A percentile compares a stretch with the other conserved stretches of the same genome.
These are phyloP conservation scores for Calycopis cecrops DNA, from an alignment of 1,140 invertebrate species.

Conservation along the genomic window DNA sequence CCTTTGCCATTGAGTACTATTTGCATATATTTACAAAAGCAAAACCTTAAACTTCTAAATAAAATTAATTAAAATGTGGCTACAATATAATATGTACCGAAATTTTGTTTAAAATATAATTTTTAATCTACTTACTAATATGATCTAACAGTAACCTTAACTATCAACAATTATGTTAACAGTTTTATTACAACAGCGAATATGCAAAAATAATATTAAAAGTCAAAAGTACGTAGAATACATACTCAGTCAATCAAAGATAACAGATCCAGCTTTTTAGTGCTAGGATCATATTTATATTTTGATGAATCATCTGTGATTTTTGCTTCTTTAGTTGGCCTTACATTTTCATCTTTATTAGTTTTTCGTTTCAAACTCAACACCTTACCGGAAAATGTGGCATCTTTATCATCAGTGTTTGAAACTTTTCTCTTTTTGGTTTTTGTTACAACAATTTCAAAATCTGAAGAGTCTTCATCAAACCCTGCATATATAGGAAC, in stretches of 20 bases:
- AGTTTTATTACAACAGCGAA: no score
- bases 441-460: constrained; percentile 57
- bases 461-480: constrained; percentile 66
- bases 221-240: not conserved
- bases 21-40: no score
- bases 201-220: not conserved
- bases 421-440: constrained; percentile 59
- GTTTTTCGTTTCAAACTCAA: constrained; percentile 58
- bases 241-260: not conserved
- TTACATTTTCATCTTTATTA: constrained; percentile 47
- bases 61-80: no score
- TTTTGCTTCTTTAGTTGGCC: constrained; percentile 54
- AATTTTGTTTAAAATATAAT: no score
- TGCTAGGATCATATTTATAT: constrained; percentile 23
- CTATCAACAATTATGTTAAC: no score
- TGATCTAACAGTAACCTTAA: no score
- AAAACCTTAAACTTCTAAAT: no score
- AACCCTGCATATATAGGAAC: constrained; percentile 60
- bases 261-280: no score
- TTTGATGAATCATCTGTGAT: constrained; percentile 28
- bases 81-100: no score
- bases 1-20: no score
- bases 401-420: constrained; percentile 48
- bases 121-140: no score
- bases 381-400: constrained; percentile 44